These are phyloP conservation scores for Tolypeutes matacus DNA, from an alignment of 2,797 vertebrate species.

Conservation along the genomic window DNA sequence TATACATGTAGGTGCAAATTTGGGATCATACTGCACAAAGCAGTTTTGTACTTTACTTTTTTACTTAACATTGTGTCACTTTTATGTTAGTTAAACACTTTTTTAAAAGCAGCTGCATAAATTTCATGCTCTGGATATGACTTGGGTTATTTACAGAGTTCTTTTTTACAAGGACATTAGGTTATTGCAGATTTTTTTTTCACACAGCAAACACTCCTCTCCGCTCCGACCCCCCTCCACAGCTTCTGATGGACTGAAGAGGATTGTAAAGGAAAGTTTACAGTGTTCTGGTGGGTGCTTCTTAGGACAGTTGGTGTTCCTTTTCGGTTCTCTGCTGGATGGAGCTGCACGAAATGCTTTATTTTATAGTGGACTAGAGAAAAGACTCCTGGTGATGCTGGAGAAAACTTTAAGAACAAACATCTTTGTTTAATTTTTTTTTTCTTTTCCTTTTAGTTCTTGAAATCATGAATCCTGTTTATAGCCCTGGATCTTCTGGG, in stretches of 20 bases:
- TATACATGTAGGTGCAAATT: neutral
- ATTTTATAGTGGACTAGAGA: neutral
- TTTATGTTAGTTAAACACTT: neutral
- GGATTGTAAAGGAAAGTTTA: neutral
- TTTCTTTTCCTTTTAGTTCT: slow-evolving; percentile 82
- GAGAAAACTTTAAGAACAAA: slow-evolving; percentile 4
- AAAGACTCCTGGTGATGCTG: neutral
- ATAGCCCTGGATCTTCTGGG: slow-evolving; percentile 98
- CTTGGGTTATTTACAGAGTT: neutral
- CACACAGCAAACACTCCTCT: neutral
- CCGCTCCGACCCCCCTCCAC: neutral
- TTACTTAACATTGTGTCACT: neutral
- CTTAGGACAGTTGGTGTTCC: neutral
- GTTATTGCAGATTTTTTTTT: neutral
- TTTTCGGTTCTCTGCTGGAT: slow-evolving; percentile 30
- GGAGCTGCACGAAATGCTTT: neutral
- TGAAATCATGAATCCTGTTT: slow-evolving; percentile 97
- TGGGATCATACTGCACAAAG: neutral
- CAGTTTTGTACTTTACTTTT: neutral
- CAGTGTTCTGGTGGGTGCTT: neutral
- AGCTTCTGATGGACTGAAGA: neutral
- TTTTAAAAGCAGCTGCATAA: neutral
- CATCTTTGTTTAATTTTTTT: slow-evolving; percentile 73
- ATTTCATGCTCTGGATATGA: neutral
- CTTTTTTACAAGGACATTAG: neutral